Conservation (phyloP, 2,797 vertebrate genomes). For the Sus cebifrons region DNA sequence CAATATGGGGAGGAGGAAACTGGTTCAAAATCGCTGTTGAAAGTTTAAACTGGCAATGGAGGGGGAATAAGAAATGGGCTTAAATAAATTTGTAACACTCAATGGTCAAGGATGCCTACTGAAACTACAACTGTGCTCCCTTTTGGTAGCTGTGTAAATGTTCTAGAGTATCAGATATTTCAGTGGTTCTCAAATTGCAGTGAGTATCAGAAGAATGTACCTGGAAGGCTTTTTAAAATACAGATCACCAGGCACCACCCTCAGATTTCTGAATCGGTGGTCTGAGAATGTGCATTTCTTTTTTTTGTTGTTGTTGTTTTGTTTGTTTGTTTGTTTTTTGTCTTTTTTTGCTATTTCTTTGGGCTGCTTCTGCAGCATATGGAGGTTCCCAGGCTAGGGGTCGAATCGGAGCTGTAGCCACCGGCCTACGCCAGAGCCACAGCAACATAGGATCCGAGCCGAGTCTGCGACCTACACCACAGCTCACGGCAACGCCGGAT, state of each 20-base stretch:
- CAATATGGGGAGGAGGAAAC: background rate
- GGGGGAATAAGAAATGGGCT: background rate
- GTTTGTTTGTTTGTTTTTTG: too few species aligned
- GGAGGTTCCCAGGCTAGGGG: too few species aligned
- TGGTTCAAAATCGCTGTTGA: background rate
- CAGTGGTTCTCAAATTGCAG: background rate
- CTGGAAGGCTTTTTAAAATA: background rate
- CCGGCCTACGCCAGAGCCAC: too few species aligned
- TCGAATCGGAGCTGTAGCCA: too few species aligned
- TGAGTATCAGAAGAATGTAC: background rate
- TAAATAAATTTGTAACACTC: background rate
- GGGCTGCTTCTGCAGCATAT: too few species aligned
- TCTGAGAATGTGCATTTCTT: background rate
- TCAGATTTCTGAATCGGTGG: background rate
- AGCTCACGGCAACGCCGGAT: too few species aligned
- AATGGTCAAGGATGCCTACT: background rate
- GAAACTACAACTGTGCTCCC: background rate
- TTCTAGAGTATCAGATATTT: background rate
- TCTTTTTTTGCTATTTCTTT: too few species aligned
- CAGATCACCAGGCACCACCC: fast-evolving
- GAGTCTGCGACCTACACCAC: too few species aligned
- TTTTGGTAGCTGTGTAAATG: background rate
- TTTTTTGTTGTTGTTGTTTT: too few species aligned
- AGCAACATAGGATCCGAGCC: too few species aligned
- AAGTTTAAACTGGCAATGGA: background rate